These are phyloP conservation scores for Eupristina koningsbergeri DNA, from an alignment of 1,140 invertebrate species.

Conservation along the genomic window DNA sequence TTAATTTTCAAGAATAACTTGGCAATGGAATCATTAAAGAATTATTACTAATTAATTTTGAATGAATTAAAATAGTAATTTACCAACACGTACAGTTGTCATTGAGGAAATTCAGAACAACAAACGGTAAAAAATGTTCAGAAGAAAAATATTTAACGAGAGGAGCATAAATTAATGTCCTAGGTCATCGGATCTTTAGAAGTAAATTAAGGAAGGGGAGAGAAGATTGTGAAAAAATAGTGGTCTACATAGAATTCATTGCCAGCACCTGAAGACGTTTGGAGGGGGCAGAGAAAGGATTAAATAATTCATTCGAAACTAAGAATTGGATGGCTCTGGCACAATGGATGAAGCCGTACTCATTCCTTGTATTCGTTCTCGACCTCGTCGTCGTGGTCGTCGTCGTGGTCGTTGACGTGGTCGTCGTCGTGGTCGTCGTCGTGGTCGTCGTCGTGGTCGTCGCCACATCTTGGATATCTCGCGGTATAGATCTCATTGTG, in stretches of 20 bases:
- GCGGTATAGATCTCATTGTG: constrained; percentile 68
- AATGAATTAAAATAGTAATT: too few species aligned
- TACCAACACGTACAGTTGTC: too few species aligned
- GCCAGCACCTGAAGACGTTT: background rate
- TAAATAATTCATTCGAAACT: constrained; percentile 66
- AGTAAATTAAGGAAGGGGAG: too few species aligned
- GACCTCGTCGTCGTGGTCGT: background rate
- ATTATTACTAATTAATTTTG: too few species aligned
- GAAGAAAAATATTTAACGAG: background rate
- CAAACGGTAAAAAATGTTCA: too few species aligned
- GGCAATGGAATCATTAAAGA: too few species aligned
- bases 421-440: background rate
- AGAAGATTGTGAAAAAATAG: background rate
- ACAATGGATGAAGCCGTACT: constrained; percentile 33
- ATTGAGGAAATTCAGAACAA: too few species aligned
- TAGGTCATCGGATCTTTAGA: background rate
- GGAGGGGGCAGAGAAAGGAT: too few species aligned
- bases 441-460: constrained; percentile 41
- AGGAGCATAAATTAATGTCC: background rate
- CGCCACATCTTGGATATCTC: constrained; percentile 69
- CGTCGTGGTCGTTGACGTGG: constrained; percentile 35
- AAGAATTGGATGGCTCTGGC: constrained; percentile 60
- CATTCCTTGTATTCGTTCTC: background rate
- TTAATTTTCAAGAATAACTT: too few species aligned
- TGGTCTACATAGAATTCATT: background rate